Conservation (phyloP, 2,797 vertebrate species). For the Coilia nasus region DNA sequence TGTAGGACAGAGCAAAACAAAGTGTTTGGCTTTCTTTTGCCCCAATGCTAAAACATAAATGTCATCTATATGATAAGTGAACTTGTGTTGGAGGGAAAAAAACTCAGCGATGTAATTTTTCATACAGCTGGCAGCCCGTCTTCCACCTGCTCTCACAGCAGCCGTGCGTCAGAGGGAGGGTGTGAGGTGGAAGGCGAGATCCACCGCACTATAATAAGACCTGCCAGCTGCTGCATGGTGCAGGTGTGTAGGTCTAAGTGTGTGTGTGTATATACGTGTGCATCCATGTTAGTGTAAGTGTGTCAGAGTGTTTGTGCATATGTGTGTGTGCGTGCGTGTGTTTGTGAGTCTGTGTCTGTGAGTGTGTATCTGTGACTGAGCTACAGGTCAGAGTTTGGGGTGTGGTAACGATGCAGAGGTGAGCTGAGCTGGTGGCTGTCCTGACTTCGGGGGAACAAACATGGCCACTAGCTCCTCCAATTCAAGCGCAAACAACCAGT, state of each 20-base stretch:
- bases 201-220: conserved; percentile 38
- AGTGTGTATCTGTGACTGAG: not conserved
- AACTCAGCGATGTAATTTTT: not conserved
- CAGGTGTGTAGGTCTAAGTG: not conserved
- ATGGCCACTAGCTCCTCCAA: not conserved
- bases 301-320: not conserved
- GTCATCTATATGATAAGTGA: not conserved
- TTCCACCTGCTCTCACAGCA: not conserved
- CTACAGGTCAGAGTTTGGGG: not conserved
- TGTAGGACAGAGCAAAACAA: not conserved
- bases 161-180: conserved; percentile 34
- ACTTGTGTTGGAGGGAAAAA: not conserved
- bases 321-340: conserved; percentile 8
- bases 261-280: conserved; percentile 8
- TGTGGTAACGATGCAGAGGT: not conserved
- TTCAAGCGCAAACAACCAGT: not conserved
- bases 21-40: not conserved
- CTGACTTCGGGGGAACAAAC: not conserved
- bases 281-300: not conserved
- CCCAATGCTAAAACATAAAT: not conserved
- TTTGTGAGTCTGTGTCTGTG: not conserved
- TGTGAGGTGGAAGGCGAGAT: conserved; percentile 23
- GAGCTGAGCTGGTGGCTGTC: not conserved
- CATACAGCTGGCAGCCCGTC: not conserved
- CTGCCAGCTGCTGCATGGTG: not conserved